A percentile compares a stretch with the other conserved stretches of the same genome.
phyloP scores from a whole-genome alignment of 2,113 vertebrate species.

The Thryonomys swinderianus region DNA sequence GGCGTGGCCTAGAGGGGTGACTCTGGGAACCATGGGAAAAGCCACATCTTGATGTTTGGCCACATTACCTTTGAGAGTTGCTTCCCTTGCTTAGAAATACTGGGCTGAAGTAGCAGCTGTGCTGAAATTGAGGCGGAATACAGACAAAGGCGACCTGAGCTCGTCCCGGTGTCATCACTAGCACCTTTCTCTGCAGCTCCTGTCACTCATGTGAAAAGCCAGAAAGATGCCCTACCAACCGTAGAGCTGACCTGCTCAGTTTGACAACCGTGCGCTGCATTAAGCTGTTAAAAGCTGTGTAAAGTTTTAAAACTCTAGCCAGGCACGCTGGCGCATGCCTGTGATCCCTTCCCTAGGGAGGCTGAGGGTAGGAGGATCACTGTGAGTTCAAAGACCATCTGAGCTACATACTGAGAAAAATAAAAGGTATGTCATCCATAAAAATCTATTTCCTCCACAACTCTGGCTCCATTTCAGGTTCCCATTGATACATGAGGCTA shows the following conservation, averaged over 20 bases:
- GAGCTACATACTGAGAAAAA: too few species aligned
- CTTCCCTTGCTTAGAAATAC: not conserved
- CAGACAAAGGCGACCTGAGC: not conserved
- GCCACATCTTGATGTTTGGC: not conserved
- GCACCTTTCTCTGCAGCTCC: not conserved
- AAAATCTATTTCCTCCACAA: not conserved
- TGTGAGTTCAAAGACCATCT: too few species aligned
- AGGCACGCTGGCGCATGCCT: too few species aligned
- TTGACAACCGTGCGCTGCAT: not conserved
- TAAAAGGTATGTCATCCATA: too few species aligned
- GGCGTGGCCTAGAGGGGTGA: not conserved
- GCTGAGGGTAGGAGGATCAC: too few species aligned
- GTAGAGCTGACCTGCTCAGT: not conserved
- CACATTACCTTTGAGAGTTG: not conserved
- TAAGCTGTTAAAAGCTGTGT: not conserved
- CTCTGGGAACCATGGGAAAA: not conserved
- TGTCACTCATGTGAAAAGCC: not conserved
- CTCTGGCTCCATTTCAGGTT: not conserved
- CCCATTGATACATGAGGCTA: not conserved
- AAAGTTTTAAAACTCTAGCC: not conserved
- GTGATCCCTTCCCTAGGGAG: too few species aligned
- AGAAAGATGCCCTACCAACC: not conserved
- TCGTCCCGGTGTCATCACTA: not conserved
- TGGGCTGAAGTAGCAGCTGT: constrained; percentile 1
- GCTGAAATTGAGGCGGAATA: not conserved